Base-by-base conservation (phyloP, 2,888 invertebrate species). In the Perizoma flavofasciatum region DNA sequence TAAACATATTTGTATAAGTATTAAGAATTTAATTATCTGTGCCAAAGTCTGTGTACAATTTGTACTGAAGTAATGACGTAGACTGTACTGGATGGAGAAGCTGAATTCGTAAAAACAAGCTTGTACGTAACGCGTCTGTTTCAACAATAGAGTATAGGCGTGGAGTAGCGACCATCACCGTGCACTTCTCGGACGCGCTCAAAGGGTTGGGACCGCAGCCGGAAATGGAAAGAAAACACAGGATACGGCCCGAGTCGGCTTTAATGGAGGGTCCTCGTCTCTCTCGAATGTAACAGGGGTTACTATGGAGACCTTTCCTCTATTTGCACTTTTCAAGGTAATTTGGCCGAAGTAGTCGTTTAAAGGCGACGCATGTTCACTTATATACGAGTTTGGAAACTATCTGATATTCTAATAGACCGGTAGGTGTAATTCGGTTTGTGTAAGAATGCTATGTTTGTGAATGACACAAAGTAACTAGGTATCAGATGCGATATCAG, bases 221-320 rank as follows among this genome's bases (percentile, higher is more conserved):
- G 63, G 69, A 74, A 76, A 79, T 78, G 72, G 74, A 81, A 80
- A 81, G 78, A 81, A 81, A 81, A 81, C 76, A 82, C 72, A 72
- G 73, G 76, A 76, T 69, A 71, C 71, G 65, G 68, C 65, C 67
- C 66, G 72, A 78, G 72, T 72, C 65, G 69, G 65, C 70, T 68
- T 49, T 75, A 75, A 78, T 79, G 74, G 78, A 72, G 67, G 68
- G 65, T 70, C 71, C 73, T 75, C 73, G 67, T 71, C 65, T 69
- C 62, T 55, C 51, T 45, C 54, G 47, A 46, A 46, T 48, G 54
- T 40, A 33, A 39, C 53, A 48, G 22, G 22, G 54, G 54, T 54
- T 47, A 54, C 41, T 47, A 41, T 47, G 33, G 40, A 46, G 10
- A 0, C 34, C 49, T 39, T 3, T 22, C 22, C 22, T 22, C 49